These are phyloP conservation scores for Eptatretus burgeri DNA, from an alignment of 2,113 vertebrate species.

Conservation along the genomic window DNA sequence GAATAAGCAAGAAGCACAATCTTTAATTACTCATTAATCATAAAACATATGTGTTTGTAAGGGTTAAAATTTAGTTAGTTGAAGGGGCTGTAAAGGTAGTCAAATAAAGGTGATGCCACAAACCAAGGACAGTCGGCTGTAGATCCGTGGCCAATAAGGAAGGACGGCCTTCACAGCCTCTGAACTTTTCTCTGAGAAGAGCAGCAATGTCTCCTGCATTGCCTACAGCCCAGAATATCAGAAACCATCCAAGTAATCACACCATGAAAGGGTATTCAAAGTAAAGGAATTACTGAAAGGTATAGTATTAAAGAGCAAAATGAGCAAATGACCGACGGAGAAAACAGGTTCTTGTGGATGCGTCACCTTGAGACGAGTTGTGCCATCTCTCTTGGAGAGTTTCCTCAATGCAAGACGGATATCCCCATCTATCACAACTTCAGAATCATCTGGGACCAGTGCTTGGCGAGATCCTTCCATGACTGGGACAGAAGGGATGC, in stretches of 20 bases:
- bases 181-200: constrained; percentile 61
- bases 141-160: constrained; percentile 88
- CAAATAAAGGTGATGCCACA: constrained; percentile 12
- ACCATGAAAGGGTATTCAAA: not conserved
- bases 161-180: constrained; percentile 75
- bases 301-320: not conserved
- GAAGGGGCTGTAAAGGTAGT: too few relatives aligned
- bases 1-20: too few relatives aligned
- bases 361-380: constrained; percentile 61
- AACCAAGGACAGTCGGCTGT: constrained; percentile 78
- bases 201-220: constrained; percentile 67
- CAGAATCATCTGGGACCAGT: constrained; percentile 40
- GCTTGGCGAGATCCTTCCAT: too few relatives aligned
- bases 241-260: too few relatives aligned
- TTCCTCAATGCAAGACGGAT: constrained; percentile 78
- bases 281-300: not conserved
- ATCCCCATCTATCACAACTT: constrained; percentile 68
- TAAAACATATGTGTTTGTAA: too few relatives aligned
- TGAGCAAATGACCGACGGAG: not conserved
- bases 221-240: constrained; percentile 23
- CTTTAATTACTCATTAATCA: too few relatives aligned
- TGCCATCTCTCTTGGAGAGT: constrained; percentile 62
- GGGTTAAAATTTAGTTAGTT: too few relatives aligned
- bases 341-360: constrained; percentile 7
- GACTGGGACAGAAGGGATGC: too few relatives aligned